A percentile compares a stretch with the other conserved stretches of the same genome.
These are phyloP conservation scores for Dinomys branickii DNA, from an alignment of 2,113 vertebrate species.

Conservation along the genomic window DNA sequence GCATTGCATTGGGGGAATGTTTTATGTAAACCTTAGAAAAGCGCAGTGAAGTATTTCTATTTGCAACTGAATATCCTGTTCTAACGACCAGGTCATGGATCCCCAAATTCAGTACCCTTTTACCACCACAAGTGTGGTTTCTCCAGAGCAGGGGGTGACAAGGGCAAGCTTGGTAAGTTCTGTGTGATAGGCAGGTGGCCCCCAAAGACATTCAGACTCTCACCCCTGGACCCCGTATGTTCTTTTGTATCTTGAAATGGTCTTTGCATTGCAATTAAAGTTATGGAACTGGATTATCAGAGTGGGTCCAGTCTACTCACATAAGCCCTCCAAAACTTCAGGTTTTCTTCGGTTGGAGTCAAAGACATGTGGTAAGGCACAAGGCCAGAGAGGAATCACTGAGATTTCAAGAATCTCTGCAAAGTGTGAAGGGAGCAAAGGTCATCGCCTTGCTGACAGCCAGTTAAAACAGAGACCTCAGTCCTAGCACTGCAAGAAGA, in stretches of 20 bases:
- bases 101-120: background rate
- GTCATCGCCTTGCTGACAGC: background rate
- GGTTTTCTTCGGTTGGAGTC: background rate
- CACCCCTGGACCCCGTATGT: background rate
- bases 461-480: background rate
- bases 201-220: background rate
- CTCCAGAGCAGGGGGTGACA: background rate
- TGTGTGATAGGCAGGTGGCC: background rate
- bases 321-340: background rate
- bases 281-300: background rate
- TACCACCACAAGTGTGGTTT: background rate
- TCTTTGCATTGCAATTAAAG: background rate
- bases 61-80: background rate
- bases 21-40: constrained; percentile 32
- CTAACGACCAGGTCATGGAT: background rate
- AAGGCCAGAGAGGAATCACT: background rate
- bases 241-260: background rate
- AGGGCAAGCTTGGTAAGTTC: background rate
- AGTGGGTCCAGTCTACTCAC: background rate
- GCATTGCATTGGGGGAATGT: background rate
- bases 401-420: background rate
- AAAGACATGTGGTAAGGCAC: background rate
- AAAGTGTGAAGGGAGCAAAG: background rate
- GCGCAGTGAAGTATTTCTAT: background rate
- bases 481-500: background rate